Base-by-base conservation (phyloP, 2,797 vertebrate genomes). In the Xerus rutilus region DNA sequence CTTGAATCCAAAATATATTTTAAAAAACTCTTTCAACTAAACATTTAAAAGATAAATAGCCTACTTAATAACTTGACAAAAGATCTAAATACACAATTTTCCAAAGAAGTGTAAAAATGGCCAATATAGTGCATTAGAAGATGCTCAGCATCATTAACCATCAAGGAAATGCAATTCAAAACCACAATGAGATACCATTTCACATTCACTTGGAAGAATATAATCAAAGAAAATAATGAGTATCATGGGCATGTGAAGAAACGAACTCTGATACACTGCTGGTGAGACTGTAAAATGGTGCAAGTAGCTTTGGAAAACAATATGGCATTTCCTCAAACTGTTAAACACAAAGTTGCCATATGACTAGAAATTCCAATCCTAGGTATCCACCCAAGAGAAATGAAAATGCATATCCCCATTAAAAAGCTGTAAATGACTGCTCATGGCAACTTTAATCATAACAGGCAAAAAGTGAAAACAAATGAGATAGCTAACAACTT, bases 141-240 rank as follows among this genome's bases (percentile, higher is more conserved):
- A 52, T 18, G 18, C 18, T 52, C 70, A 69, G 59, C 23, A 77
- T 62, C 25, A 73, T 32, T 54, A 92, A 43, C 13, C 14, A 35
- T 69, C 64, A 86, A 39, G 10, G 12, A 95, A 92, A 89, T 47
- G 7, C 49, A 89, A 92, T 52, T 86, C 15, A 59, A 95, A 89
- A 86, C 72, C 52, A 78, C 13, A 65, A 0, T 67, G 81, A 73
- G 57, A 73, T 89, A 52, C 9, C 25, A 77, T 52, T 86, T 69
- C 62, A 72, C 11, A 83, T 20, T 7, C 30, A 35, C 39, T 74
- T 76, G 18, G 13, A 78, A 62, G 45, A 32, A 21, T 88, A 54
- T 74, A 82, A 74, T 67, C 54, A 67, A 69, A 91, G n/a, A 88
- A 32, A 62, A 70, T 35, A 76, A 74, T 9, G 6, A 83, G n/a